These are phyloP conservation scores for Mya arenaria DNA, from an alignment of 1,140 invertebrate species.

Conservation along the genomic window DNA sequence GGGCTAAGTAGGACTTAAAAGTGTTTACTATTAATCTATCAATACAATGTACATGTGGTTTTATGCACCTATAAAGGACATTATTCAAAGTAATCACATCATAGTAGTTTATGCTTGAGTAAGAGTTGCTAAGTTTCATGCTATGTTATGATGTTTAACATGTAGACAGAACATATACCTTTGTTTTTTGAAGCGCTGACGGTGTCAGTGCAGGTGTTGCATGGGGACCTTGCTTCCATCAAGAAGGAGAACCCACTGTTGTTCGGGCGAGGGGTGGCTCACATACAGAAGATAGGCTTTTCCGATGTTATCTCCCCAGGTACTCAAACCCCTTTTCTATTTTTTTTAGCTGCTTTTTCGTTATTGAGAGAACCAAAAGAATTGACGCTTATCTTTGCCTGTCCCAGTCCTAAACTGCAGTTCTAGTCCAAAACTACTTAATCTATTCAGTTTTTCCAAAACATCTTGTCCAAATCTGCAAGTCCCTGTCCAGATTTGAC, in stretches of 20 bases:
- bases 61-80: neutral
- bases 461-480: too few species aligned
- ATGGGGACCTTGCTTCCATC: conserved; percentile 88
- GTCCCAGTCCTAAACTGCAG: too few species aligned
- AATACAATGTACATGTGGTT: neutral
- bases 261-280: conserved; percentile 89
- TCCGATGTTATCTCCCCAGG: conserved; percentile 98
- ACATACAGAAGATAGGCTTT: conserved; percentile 95
- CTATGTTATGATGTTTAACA: neutral
- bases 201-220: conserved; percentile 87
- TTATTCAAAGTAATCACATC: neutral
- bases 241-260: conserved; percentile 89
- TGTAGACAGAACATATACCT: neutral
- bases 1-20: too few species aligned
- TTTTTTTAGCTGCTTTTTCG: too few species aligned
- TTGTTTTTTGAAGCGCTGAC: conserved; percentile 62
- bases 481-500: too few species aligned
- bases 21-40: too few species aligned
- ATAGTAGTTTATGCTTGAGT: neutral
- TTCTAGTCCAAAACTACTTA: too few species aligned
- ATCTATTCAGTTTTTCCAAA: too few species aligned
- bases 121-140: neutral
- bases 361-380: too few species aligned
- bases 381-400: too few species aligned
- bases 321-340: too few species aligned